A percentile compares a stretch with the other conserved stretches of the same genome.
These are phyloP conservation scores for Laticauda colubrina DNA, from an alignment of 2,113 vertebrate genomes.

Conservation along the genomic window DNA sequence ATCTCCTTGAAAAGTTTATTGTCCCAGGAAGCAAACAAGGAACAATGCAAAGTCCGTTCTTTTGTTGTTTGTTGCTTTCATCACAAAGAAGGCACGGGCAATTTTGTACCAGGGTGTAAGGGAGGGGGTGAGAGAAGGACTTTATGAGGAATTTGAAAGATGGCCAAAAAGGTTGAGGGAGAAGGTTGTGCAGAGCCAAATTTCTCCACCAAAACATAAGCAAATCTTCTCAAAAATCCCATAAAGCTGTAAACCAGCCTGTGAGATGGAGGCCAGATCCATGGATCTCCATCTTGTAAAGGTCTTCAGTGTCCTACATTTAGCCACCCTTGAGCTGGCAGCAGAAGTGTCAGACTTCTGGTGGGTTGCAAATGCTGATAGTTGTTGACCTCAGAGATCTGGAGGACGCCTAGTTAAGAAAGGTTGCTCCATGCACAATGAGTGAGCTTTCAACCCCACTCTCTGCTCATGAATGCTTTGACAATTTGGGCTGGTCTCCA, in stretches of 20 bases:
- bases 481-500: neutral
- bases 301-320: neutral
- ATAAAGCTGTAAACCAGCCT: neutral
- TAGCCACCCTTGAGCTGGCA: neutral
- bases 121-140: neutral
- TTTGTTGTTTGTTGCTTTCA: neutral
- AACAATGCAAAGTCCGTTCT: neutral
- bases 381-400: neutral
- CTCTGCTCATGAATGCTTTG: neutral
- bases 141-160: neutral
- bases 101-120: neutral
- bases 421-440: neutral
- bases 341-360: neutral
- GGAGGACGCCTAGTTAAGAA: neutral
- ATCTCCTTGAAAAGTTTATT: constrained; percentile 11
- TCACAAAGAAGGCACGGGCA: neutral
- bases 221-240: no score
- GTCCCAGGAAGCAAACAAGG: neutral
- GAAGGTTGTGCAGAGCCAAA: neutral
- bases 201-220: no score
- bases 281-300: neutral
- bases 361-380: neutral
- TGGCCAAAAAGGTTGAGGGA: neutral
- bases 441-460: neutral
- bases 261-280: neutral